These are phyloP conservation scores for Plebejus anna DNA, from an alignment of 2,888 invertebrate species.

Conservation along the genomic window DNA sequence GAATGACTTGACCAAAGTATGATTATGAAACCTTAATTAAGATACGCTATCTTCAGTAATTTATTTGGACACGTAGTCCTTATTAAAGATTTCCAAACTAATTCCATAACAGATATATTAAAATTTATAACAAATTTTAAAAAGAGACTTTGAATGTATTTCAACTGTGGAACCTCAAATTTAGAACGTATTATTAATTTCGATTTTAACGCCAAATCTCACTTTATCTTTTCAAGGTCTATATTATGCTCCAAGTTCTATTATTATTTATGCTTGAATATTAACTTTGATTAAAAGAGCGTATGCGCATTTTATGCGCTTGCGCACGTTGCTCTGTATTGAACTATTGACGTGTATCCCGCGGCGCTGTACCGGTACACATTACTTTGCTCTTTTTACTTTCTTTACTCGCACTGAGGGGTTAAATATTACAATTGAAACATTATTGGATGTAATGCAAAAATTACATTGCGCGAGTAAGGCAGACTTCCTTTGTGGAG, in stretches of 20 bases:
- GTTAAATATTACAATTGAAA: slow-evolving; percentile 13
- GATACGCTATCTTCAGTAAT: too few relatives aligned
- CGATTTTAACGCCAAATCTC: background rate
- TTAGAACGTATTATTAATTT: background rate
- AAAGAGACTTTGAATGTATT: too few relatives aligned
- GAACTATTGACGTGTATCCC: slow-evolving; percentile 15
- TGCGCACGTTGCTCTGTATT: slow-evolving; percentile 5
- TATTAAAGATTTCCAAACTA: too few relatives aligned
- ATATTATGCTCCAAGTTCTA: background rate
- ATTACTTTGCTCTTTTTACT: slow-evolving; percentile 1
- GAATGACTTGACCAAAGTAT: too few relatives aligned
- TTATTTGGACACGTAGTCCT: too few relatives aligned
- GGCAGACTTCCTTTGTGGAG: background rate
- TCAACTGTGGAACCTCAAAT: too few relatives aligned
- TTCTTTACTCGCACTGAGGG: background rate
- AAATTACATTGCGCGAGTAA: background rate
- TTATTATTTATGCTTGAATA: background rate
- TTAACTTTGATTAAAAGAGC: background rate
- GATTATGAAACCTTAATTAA: too few relatives aligned
- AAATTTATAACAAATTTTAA: too few relatives aligned
- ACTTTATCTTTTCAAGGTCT: background rate
- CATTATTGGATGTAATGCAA: background rate
- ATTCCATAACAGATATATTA: too few relatives aligned
- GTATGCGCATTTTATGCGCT: background rate
- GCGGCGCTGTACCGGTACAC: background rate